Percentiles rank a stretch among this genome's conserved stretches.
phyloP scores from a whole-genome alignment of 2,888 invertebrate species.

The Thecocarcelia acutangulata region DNA sequence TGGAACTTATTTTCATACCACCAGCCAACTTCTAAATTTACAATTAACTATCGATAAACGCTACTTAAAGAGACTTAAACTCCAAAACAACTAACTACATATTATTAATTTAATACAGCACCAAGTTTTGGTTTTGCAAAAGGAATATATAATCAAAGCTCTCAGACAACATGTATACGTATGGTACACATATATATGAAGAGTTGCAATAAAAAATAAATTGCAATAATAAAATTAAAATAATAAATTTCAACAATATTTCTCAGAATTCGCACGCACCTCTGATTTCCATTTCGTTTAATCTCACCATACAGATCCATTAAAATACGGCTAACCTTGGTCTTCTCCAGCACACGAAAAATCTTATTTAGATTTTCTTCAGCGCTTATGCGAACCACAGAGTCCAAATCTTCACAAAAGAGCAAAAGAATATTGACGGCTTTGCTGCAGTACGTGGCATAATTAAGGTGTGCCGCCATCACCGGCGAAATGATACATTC shows the following conservation, averaged over 20 bases:
- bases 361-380: constrained; percentile 91
- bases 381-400: constrained; percentile 89
- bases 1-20: too few species aligned
- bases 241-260: neutral
- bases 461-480: constrained; percentile 83
- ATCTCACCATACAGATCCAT: constrained; percentile 92
- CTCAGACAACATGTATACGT: too few species aligned
- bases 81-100: too few species aligned
- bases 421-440: constrained; percentile 87
- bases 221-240: neutral
- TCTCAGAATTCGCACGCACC: constrained; percentile 71
- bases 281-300: constrained; percentile 87
- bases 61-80: too few species aligned
- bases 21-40: too few species aligned
- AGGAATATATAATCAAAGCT: too few species aligned
- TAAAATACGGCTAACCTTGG: constrained; percentile 87
- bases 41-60: too few species aligned
- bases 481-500: constrained; percentile 85
- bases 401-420: constrained; percentile 89
- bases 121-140: too few species aligned
- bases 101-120: too few species aligned
- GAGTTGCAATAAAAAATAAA: too few species aligned
- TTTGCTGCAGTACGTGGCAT: constrained; percentile 85
- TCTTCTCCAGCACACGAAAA: constrained; percentile 86
- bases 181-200: neutral